Percentiles rank a stretch among this genome's conserved stretches.
Evolutionary conservation across 1,140 invertebrate species (phyloP).

Genomic region (Gerris buenoi): DNA sequence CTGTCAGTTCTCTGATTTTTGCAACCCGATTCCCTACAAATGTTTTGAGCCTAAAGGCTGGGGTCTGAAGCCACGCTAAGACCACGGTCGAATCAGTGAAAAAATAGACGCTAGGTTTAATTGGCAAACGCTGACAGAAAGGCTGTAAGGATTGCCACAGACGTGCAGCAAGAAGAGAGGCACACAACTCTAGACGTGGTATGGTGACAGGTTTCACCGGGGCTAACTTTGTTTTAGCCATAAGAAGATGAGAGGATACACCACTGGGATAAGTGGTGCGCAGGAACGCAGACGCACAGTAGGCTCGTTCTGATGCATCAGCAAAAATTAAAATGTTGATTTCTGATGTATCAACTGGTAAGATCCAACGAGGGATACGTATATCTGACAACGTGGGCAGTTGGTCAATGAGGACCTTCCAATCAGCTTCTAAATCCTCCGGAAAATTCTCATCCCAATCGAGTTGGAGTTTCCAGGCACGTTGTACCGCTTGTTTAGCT

Average conservation of each 20-base stretch:
- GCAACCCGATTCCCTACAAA: constrained; percentile 14
- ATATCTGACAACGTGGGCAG: constrained; percentile 13
- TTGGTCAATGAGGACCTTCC: constrained; percentile 16
- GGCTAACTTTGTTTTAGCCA: too few relatives aligned
- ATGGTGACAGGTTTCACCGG: too few relatives aligned
- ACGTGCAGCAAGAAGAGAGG: constrained; percentile 23
- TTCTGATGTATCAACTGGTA: constrained; percentile 4
- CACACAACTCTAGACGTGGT: constrained; percentile 27
- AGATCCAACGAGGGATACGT: constrained; percentile 16
- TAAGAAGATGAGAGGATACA: constrained; percentile 17
- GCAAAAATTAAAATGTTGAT: constrained; percentile 25
- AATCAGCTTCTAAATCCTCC: constrained; percentile 14
- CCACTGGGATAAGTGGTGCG: background rate
- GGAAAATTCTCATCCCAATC: constrained; percentile 28
- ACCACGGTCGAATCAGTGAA: background rate
- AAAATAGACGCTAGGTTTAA: background rate
- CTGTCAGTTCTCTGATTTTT: constrained; percentile 25
- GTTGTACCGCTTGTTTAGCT: constrained; percentile 30
- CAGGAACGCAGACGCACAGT: constrained; percentile 29
- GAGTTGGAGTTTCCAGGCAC: constrained; percentile 23
- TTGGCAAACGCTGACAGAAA: background rate
- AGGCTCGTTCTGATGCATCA: constrained; percentile 28
- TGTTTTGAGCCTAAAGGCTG: background rate
- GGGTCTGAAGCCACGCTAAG: background rate
- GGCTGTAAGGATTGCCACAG: constrained; percentile 15